Evolutionary conservation across 2,797 vertebrate genomes (phyloP).

Genomic region (Staurois parvus): DNA sequence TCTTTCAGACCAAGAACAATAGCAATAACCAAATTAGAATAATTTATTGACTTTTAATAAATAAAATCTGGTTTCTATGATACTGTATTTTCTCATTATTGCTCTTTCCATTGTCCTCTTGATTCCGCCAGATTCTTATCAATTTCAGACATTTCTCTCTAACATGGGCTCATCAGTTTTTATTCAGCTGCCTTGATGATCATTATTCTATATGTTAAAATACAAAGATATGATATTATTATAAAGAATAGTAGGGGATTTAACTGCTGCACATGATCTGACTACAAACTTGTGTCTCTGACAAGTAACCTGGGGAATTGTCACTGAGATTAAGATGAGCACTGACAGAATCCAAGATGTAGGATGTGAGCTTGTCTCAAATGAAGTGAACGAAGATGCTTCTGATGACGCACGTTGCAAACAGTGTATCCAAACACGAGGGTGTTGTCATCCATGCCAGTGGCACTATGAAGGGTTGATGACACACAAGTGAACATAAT

Average conservation of each 20-base stretch:
- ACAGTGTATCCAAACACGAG: slow-evolving; percentile 19
- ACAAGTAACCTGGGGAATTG: slow-evolving; percentile 34
- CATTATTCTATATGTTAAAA: not conserved
- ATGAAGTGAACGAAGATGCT: slow-evolving; percentile 51
- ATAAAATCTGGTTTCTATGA: too few species aligned
- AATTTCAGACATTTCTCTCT: too few species aligned
- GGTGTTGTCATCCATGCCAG: slow-evolving; percentile 27
- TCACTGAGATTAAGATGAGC: slow-evolving; percentile 36
- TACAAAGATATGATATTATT: not conserved
- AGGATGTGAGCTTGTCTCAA: slow-evolving; percentile 38
- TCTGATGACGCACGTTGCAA: slow-evolving; percentile 51
- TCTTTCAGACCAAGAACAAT: too few species aligned
- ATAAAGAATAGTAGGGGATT: not conserved
- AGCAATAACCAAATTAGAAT: too few species aligned
- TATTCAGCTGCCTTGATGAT: not conserved
- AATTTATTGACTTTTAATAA: too few species aligned
- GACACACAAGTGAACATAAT: slow-evolving; percentile 37
- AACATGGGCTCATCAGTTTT: not conserved
- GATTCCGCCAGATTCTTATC: too few species aligned
- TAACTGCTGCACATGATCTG: not conserved
- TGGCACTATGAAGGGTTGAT: slow-evolving; percentile 22
- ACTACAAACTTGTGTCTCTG: slow-evolving; percentile 13
- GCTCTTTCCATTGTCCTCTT: too few species aligned
- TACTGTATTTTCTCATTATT: too few species aligned
- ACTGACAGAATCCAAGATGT: slow-evolving; percentile 49